These are phyloP conservation scores for Maconellicoccus hirsutus DNA, from an alignment of 1,140 invertebrate species.

Conservation along the genomic window DNA sequence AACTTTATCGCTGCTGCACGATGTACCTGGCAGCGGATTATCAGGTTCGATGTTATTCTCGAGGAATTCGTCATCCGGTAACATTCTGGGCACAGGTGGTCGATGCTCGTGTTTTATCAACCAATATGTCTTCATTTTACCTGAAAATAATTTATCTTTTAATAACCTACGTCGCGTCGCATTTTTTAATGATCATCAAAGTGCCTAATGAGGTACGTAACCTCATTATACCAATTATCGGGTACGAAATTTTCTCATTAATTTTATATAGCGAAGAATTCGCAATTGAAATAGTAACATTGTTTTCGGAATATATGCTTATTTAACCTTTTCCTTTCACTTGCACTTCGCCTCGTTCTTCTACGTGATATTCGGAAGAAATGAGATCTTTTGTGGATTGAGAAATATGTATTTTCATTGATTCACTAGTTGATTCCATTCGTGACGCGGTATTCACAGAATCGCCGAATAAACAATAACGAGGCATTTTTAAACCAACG, in stretches of 20 bases:
- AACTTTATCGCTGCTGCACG: conserved; percentile 32
- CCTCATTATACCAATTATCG: background rate
- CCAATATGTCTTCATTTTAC: conserved; percentile 90
- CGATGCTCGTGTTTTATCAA: conserved; percentile 54
- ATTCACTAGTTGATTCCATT: conserved; percentile 82
- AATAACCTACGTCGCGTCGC: background rate
- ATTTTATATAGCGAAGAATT: too few relatives aligned
- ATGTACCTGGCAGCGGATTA: conserved; percentile 31
- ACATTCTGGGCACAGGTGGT: conserved; percentile 38
- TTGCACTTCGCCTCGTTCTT: conserved; percentile 67
- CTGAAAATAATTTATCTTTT: conserved; percentile 37
- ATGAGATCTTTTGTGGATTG: conserved; percentile 70
- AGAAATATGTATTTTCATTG: conserved; percentile 91
- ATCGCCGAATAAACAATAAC: conserved; percentile 89
- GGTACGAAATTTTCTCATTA: too few relatives aligned
- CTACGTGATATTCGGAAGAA: conserved; percentile 58
- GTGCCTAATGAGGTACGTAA: background rate
- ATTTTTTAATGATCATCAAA: background rate
- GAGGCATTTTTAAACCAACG: conserved; percentile 88
- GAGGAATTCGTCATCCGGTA: conserved; percentile 30
- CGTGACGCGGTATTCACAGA: conserved; percentile 82
- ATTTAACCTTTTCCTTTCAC: conserved; percentile 71
- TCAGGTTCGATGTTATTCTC: conserved; percentile 34
- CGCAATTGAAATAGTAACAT: too few relatives aligned
- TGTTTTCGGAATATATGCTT: background rate